Conservation (phyloP, 1,140 invertebrate species). For the Aphelenchoides fujianensis region DNA sequence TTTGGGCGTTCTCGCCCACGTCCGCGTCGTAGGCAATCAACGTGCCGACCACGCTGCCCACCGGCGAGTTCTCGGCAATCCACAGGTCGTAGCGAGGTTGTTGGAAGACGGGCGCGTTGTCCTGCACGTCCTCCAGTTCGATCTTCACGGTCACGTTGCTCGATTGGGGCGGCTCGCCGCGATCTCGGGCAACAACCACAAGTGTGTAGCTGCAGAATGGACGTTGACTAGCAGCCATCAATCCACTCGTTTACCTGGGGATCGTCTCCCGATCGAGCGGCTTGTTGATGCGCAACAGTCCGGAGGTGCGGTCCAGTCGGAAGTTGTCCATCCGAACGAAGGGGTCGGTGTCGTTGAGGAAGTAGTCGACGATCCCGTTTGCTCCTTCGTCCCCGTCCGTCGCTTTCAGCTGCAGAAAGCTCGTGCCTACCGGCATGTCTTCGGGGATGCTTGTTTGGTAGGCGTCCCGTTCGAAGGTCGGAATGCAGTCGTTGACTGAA, state of each 20-base stretch:
- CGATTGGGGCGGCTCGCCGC: constrained; percentile 51
- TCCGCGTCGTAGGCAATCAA: constrained; percentile 86
- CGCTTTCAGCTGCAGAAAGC: constrained; percentile 80
- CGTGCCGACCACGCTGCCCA: constrained; percentile 82
- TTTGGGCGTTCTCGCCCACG: constrained; percentile 75
- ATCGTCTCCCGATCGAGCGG: constrained; percentile 85
- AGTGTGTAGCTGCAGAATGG: constrained; percentile 49
- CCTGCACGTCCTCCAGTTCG: constrained; percentile 74
- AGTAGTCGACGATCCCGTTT: constrained; percentile 81
- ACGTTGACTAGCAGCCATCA: too few relatives aligned
- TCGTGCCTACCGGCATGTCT: constrained; percentile 80
- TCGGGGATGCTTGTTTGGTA: constrained; percentile 75
- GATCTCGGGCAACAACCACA: constrained; percentile 51
- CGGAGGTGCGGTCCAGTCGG: constrained; percentile 83
- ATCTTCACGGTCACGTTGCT: constrained; percentile 71
- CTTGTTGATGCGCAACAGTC: constrained; percentile 84
- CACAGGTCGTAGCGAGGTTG: constrained; percentile 70
- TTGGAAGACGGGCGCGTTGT: constrained; percentile 85
- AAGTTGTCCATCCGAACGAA: constrained; percentile 67
- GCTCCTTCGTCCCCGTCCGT: constrained; percentile 82
- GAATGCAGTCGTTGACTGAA: constrained; percentile 61
- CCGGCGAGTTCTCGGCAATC: constrained; percentile 76
- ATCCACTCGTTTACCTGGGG: constrained; percentile 69
- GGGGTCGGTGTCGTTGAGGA: constrained; percentile 52
- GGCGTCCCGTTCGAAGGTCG: constrained; percentile 42